Conservation (phyloP, 2,888 invertebrate genomes). For the Nematopogon swammerdamellus region DNA sequence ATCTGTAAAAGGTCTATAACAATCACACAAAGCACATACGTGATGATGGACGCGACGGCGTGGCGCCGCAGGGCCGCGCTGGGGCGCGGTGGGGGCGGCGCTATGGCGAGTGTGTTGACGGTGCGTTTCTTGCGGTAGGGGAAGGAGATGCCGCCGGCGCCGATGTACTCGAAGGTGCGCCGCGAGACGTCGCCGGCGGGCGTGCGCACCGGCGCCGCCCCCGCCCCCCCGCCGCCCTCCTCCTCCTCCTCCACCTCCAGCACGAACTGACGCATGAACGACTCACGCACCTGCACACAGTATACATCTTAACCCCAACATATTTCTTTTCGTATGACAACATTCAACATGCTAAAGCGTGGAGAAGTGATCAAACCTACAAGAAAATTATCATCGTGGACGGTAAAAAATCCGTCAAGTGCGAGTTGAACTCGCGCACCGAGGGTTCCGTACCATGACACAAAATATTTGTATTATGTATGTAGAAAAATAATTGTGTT, state of each 20-base stretch:
- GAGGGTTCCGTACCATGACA: too few species aligned
- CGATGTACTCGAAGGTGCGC: conserved; percentile 41
- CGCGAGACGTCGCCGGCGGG: conserved; percentile 25
- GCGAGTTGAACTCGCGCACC: too few species aligned
- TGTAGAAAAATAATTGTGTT: too few species aligned
- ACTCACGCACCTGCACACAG: conserved; percentile 77
- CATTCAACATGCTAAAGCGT: not conserved
- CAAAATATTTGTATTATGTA: too few species aligned
- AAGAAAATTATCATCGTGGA: not conserved
- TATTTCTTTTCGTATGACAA: not conserved
- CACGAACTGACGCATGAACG: conserved; percentile 98
- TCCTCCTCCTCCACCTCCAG: conserved; percentile 85
- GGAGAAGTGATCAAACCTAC: not conserved
- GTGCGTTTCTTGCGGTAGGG: conserved; percentile 80
- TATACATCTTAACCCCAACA: not conserved
- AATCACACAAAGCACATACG: conserved; percentile 60
- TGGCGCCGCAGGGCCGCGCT: conserved; percentile 76
- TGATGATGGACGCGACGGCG: conserved; percentile 84
- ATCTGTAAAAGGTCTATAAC: too few species aligned
- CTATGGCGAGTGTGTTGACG: conserved; percentile 74
- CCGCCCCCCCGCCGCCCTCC: conserved; percentile 51
- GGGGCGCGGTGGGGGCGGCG: conserved; percentile 79
- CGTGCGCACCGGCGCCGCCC: conserved; percentile 10
- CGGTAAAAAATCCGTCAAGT: too few species aligned
- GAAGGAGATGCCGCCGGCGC: conserved; percentile 39